Evolutionary conservation across 2,888 invertebrate species (phyloP).

Genomic region (Epirrhoe tristata): DNA sequence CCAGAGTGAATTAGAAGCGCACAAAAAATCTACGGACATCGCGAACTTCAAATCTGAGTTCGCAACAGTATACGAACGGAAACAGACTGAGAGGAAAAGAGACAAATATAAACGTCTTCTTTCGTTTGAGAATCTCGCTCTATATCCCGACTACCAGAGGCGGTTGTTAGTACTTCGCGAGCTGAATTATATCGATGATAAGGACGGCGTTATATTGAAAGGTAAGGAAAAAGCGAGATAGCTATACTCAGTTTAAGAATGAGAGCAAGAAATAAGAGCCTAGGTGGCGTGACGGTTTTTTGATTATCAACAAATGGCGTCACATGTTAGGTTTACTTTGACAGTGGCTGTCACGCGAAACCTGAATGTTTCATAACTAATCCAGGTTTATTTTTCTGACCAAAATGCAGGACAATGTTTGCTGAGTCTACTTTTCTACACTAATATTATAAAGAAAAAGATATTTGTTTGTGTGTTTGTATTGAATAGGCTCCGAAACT

Average conservation of each 20-base stretch:
- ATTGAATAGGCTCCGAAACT: too few species aligned
- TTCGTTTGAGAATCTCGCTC: slow-evolving; percentile 93
- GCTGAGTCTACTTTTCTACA: too few species aligned
- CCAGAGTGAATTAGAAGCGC: slow-evolving; percentile 75
- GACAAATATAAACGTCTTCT: slow-evolving; percentile 89
- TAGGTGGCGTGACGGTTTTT: too few species aligned
- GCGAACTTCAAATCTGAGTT: slow-evolving; percentile 93
- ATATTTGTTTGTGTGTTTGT: too few species aligned
- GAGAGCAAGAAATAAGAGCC: too few species aligned
- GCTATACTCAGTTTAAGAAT: neutral
- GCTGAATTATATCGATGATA: slow-evolving; percentile 88
- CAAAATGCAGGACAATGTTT: too few species aligned
- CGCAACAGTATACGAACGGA: slow-evolving; percentile 89
- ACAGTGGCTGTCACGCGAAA: neutral
- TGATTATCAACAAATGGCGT: too few species aligned
- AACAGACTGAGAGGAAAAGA: slow-evolving; percentile 88
- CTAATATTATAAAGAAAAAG: too few species aligned
- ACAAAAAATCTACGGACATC: slow-evolving; percentile 88
- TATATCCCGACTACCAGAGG: slow-evolving; percentile 96
- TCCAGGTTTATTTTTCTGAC: too few species aligned
- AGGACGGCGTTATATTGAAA: slow-evolving; percentile 78
- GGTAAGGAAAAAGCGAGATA: slow-evolving; percentile 46
- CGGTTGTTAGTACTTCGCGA: slow-evolving; percentile 90
- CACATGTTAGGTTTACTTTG: too few species aligned
- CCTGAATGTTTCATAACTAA: neutral